phyloP scores from a whole-genome alignment of 2,888 invertebrate genomes.

The Agrochola lota region DNA sequence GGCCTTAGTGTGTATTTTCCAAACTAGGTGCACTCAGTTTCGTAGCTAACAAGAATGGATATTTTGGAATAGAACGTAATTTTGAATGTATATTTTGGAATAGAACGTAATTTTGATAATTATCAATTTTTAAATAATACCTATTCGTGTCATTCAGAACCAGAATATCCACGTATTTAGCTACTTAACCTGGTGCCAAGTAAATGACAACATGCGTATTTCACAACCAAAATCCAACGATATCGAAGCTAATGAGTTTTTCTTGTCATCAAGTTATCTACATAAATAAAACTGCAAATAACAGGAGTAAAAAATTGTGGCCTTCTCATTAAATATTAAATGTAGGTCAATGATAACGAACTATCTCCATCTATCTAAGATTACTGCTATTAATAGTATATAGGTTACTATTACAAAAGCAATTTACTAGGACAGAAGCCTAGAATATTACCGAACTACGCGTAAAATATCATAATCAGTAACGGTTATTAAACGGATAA shows the following conservation, averaged over 20 bases:
- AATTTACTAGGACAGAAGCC: conserved; percentile 21
- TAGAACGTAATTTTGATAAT: background rate
- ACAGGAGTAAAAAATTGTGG: conserved; percentile 21
- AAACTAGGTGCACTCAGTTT: background rate
- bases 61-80: background rate
- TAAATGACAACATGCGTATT: conserved; percentile 36
- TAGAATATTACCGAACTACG: conserved; percentile 23
- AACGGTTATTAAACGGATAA: conserved; percentile 49
- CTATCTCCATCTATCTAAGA: conserved; percentile 46
- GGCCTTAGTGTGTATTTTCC: conserved; percentile 1
- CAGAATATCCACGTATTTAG: conserved; percentile 25
- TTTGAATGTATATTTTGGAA: background rate
- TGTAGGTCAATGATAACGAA: conserved; percentile 50
- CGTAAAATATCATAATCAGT: conserved; percentile 45
- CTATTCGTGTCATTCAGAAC: background rate
- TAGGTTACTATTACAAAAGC: conserved; percentile 48
- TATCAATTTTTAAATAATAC: background rate
- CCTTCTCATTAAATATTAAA: conserved; percentile 37
- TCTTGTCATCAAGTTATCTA: conserved; percentile 35
- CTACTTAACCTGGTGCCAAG: conserved; percentile 6
- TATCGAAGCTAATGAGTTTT: conserved; percentile 36
- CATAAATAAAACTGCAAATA: conserved; percentile 31
- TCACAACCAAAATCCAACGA: conserved; percentile 52
- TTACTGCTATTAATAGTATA: conserved; percentile 43
- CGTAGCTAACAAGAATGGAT: conserved; percentile 1